Evolutionary conservation across 2,888 invertebrate genomes (phyloP), one percentile per base, ranked within the genome.

Genomic region (Coecobrya sp.): DNA sequence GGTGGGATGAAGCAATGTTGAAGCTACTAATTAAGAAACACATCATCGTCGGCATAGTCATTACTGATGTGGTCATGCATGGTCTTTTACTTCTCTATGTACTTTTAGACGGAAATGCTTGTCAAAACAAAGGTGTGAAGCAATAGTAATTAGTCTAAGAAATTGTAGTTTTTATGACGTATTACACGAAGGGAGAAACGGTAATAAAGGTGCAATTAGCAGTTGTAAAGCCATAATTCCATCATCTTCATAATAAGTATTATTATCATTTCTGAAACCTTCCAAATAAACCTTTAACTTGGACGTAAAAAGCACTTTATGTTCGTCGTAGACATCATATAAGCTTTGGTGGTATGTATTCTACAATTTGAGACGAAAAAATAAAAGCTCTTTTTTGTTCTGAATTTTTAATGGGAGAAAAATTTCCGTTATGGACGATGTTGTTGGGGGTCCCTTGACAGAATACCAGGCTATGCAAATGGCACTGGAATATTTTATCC

Each of bases 111-210:
- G 84, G 85, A 86, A 65, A 86, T 22, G 86, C 76, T 85, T 76
- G 76, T 85, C 85, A 79, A 90, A 86, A 91, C 79, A 91, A 86
- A 91, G 91, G 91, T 91, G 91, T 91, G 91, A 86, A 91, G 65
- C 79, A 55, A 68, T 79, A 62, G 81, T 81, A 91, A 91, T 91
- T 91, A 91, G 79, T 68, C 36, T 49, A 5, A 55, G 59, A 90
- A 91, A 91, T 91, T 91, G 86, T 55, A 86, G 91, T 86, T 86
- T 79, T 86, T 91, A 91, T 86, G 73, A 90, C 79, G 81, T 62
- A 76, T 76, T 86, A 91, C 68, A 91, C 16, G 25, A 8, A 91
- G 30, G 30, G 73, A 76, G 49, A 30, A 30, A 25, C n/a, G 68
- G 86, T 68, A 86, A 86, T 86, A 68, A 68, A 86, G 76, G 86